Evolutionary conservation across 2,888 invertebrate genomes (phyloP).

Genomic region (Leptinotarsa juncta): DNA sequence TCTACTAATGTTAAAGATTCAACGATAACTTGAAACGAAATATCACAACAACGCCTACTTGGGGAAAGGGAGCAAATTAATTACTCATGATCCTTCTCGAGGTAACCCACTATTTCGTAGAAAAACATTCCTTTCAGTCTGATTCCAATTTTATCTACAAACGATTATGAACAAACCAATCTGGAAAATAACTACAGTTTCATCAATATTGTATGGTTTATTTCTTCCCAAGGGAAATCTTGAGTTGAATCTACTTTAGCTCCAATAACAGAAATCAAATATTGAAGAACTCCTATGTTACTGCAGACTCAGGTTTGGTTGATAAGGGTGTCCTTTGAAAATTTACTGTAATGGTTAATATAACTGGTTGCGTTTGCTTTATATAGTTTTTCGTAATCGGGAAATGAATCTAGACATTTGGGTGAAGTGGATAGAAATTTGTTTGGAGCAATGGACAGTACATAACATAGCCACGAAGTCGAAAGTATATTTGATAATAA

Average conservation of each 20-base stretch:
- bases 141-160: background rate
- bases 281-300: background rate
- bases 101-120: too few relatives aligned
- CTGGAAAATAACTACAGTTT: background rate
- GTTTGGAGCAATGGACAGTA: background rate
- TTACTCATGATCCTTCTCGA: too few relatives aligned
- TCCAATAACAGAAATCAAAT: conserved; percentile 11
- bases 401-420: background rate
- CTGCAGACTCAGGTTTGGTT: background rate
- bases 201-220: background rate
- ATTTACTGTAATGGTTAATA: background rate
- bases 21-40: too few relatives aligned
- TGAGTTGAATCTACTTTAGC: background rate
- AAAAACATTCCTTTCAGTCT: background rate
- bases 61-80: too few relatives aligned
- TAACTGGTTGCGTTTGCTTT: background rate
- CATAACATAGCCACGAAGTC: background rate
- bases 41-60: too few relatives aligned
- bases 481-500: too few relatives aligned
- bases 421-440: background rate
- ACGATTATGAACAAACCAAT: background rate
- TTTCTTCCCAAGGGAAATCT: conserved; percentile 5
- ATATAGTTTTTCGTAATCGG: background rate
- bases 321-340: background rate
- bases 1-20: too few relatives aligned